Evolutionary conservation across 2,888 invertebrate species (phyloP).

Genomic region (Parasteatoda lunata): DNA sequence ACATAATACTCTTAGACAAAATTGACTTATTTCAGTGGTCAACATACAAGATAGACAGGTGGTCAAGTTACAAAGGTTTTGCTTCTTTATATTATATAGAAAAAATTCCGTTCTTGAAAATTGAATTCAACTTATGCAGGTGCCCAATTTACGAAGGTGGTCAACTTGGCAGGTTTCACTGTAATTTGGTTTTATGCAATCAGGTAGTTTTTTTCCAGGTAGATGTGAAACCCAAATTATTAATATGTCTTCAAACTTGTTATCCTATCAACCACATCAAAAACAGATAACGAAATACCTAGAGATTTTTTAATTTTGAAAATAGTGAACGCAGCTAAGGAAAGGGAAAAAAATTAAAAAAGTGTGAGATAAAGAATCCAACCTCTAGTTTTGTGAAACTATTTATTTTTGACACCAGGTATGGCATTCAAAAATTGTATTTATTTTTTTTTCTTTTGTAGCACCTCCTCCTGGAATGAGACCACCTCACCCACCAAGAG

Average conservation of each 20-base stretch:
- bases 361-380: not conserved
- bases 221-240: not conserved
- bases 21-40: too few relatives aligned
- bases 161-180: too few relatives aligned
- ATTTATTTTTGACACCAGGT: not conserved
- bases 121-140: too few relatives aligned
- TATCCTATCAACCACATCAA: not conserved
- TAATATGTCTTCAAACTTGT: not conserved
- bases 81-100: too few relatives aligned
- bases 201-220: not conserved
- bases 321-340: not conserved
- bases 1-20: too few relatives aligned
- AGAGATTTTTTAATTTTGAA: not conserved
- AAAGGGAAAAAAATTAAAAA: not conserved
- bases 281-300: not conserved
- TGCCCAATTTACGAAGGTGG: too few relatives aligned
- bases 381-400: not conserved
- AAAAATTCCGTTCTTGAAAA: too few relatives aligned
- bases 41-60: too few relatives aligned
- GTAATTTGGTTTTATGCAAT: too few relatives aligned
- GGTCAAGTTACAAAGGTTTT: too few relatives aligned
- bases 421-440: not conserved
- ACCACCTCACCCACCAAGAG: conserved; percentile 68
- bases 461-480: conserved; percentile 70
- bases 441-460: conserved; percentile 30